Percentiles rank a stretch among this genome's conserved stretches.
These are phyloP conservation scores for Gnatocerus cornutus DNA, from an alignment of 2,888 invertebrate genomes.

Conservation along the genomic window DNA sequence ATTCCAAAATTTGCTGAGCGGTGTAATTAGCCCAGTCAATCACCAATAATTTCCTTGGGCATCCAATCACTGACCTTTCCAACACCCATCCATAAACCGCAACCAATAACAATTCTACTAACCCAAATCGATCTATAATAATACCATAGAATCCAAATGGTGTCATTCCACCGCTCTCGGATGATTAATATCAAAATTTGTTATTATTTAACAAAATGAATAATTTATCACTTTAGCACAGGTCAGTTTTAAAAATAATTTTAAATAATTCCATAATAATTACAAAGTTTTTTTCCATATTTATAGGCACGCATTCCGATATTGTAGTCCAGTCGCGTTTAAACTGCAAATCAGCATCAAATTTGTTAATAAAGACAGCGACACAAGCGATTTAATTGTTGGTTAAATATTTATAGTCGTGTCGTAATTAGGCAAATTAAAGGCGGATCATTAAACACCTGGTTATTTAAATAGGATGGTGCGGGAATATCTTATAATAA, in stretches of 20 bases:
- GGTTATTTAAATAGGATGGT: slow-evolving; percentile 43
- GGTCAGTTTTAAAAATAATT: slow-evolving; percentile 35
- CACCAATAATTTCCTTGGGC: slow-evolving; percentile 8
- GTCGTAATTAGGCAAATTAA: slow-evolving; percentile 47
- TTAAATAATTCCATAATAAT: slow-evolving; percentile 38
- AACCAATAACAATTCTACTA: slow-evolving; percentile 31
- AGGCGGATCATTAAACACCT: slow-evolving; percentile 38
- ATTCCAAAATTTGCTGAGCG: too few species aligned
- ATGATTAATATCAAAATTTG: slow-evolving; percentile 38
- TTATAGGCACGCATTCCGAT: slow-evolving; percentile 11
- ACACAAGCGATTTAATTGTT: slow-evolving; percentile 41
- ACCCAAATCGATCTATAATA: slow-evolving; percentile 16
- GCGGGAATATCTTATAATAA: slow-evolving; percentile 41
- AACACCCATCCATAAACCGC: slow-evolving; percentile 36
- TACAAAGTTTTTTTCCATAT: slow-evolving; percentile 31
- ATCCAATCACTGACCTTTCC: slow-evolving; percentile 21
- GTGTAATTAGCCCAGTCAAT: too few species aligned
- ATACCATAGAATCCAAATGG: slow-evolving; percentile 29
- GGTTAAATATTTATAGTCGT: slow-evolving; percentile 41
- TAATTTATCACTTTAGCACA: slow-evolving; percentile 35
- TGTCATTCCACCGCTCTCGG: slow-evolving; percentile 31
- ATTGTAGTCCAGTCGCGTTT: slow-evolving; percentile 1
- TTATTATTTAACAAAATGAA: slow-evolving; percentile 41
- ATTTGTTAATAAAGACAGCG: slow-evolving; percentile 18
- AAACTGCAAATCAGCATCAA: slow-evolving; percentile 11